Percentiles rank a stretch among this genome's conserved stretches.
Evolutionary conservation across 2,888 invertebrate genomes (phyloP).

Genomic region (Caenorhabditis sp.): DNA sequence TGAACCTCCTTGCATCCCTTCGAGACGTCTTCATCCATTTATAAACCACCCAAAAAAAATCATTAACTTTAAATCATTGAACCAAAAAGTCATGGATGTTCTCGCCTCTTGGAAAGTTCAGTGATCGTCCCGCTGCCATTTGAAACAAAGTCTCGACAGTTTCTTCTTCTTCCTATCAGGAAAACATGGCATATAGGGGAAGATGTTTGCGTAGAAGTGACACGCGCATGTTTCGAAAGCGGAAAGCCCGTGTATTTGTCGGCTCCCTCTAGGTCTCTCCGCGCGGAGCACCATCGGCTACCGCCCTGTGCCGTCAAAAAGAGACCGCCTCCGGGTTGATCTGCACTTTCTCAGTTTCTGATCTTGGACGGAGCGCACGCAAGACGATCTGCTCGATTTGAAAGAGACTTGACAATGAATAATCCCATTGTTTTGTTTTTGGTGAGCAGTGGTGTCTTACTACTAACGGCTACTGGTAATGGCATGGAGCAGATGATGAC

Average conservation of each 20-base stretch:
- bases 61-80: background rate
- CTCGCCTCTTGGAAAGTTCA: background rate
- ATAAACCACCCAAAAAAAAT: too few species aligned
- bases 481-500: conserved; percentile 71
- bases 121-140: background rate
- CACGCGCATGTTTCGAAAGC: conserved; percentile 65
- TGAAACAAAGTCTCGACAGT: conserved; percentile 25
- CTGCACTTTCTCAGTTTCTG: conserved; percentile 59
- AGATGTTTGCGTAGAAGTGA: conserved; percentile 54
- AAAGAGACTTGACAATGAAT: conserved; percentile 37
- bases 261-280: conserved; percentile 25
- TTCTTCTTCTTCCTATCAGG: conserved; percentile 43
- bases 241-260: conserved; percentile 59
- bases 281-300: conserved; percentile 47
- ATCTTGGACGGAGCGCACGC: conserved; percentile 50
- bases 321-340: conserved; percentile 53
- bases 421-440: conserved; percentile 20
- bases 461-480: conserved; percentile 35
- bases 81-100: conserved; percentile 1
- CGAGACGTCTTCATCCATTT: too few species aligned
- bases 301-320: conserved; percentile 55
- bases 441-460: conserved; percentile 1
- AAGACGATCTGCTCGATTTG: conserved; percentile 21
- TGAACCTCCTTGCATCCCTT: too few species aligned
- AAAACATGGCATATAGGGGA: conserved; percentile 48